These are phyloP conservation scores for Epinephelus moara DNA, from an alignment of 2,113 vertebrate genomes.

Conservation along the genomic window DNA sequence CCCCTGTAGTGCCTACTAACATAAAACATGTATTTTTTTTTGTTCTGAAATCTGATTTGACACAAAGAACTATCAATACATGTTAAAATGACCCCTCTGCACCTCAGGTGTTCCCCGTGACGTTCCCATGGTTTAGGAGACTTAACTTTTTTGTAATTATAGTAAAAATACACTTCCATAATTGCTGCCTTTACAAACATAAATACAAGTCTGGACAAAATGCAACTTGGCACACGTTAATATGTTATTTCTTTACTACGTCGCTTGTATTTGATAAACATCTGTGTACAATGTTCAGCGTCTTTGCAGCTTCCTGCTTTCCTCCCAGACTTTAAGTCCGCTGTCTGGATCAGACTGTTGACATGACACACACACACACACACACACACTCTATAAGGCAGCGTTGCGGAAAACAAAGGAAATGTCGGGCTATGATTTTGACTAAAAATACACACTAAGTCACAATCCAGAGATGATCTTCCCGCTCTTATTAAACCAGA, in stretches of 20 bases:
- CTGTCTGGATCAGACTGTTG: neutral
- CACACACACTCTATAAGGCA: neutral
- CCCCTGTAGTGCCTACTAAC: neutral
- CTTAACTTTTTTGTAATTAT: neutral
- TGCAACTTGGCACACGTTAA: conserved; percentile 15
- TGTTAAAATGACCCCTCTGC: neutral
- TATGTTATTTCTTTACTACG: conserved; percentile 24
- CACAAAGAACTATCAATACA: neutral
- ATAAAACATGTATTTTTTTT: neutral
- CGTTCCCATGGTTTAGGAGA: neutral
- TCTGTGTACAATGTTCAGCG: conserved; percentile 24
- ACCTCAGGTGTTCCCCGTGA: neutral
- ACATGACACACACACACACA: neutral
- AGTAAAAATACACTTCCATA: conserved; percentile 12
- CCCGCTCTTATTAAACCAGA: conserved; percentile 19
- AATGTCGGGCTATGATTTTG: conserved; percentile 28
- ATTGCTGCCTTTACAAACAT: conserved; percentile 21
- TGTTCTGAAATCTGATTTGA: too few relatives aligned
- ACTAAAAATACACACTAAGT: conserved; percentile 52
- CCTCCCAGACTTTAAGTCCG: neutral
- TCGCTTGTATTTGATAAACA: conserved; percentile 14
- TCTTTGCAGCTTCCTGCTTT: conserved; percentile 29
- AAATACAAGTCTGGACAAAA: conserved; percentile 29
- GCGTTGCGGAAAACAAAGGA: conserved; percentile 38
- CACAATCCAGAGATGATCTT: conserved; percentile 47